A percentile compares a stretch with the other conserved stretches of the same genome.
Conservation (phyloP, 2,113 vertebrate genomes). For the Zeus faber region DNA sequence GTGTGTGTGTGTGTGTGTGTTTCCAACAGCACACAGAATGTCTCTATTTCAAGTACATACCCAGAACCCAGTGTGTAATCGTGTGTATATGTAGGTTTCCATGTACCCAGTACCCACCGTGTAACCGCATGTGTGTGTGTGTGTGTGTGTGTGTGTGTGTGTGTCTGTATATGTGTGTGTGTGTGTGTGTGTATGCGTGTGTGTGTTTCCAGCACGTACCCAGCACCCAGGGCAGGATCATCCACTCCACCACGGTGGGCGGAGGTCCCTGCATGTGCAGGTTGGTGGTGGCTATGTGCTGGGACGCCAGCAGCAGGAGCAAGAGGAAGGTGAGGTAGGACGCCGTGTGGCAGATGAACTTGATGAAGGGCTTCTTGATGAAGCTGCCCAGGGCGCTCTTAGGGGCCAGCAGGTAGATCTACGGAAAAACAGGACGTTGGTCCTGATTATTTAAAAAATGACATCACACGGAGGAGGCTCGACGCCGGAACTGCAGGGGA, state of each 20-base stretch:
- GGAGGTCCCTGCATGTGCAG: slow-evolving; percentile 94
- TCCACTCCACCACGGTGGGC: slow-evolving; percentile 95
- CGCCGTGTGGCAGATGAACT: slow-evolving; percentile 97
- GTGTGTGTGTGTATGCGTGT: slow-evolving; percentile 1
- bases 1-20: no score
- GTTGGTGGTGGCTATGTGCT: slow-evolving; percentile 95
- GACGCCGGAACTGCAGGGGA: no score
- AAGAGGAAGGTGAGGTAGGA: slow-evolving; percentile 98
- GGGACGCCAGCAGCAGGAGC: slow-evolving; percentile 92
- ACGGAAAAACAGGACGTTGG: background rate
- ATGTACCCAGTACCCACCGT: no score
- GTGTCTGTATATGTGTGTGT: no score
- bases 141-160: no score
- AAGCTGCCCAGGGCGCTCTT: slow-evolving; percentile 91
- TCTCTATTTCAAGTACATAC: no score
- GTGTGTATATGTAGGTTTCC: no score
- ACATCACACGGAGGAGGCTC: no score
- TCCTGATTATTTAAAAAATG: no score
- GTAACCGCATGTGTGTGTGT: no score
- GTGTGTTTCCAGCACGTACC: slow-evolving; percentile 61
- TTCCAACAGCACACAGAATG: no score
- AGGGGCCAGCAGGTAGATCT: slow-evolving; percentile 88
- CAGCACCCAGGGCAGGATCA: slow-evolving; percentile 96
- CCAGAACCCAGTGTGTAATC: no score
- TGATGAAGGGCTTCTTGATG: slow-evolving; percentile 98